These are phyloP conservation scores for Prionailurus viverrinus DNA, from an alignment of 2,113 vertebrate species.

Conservation along the genomic window DNA sequence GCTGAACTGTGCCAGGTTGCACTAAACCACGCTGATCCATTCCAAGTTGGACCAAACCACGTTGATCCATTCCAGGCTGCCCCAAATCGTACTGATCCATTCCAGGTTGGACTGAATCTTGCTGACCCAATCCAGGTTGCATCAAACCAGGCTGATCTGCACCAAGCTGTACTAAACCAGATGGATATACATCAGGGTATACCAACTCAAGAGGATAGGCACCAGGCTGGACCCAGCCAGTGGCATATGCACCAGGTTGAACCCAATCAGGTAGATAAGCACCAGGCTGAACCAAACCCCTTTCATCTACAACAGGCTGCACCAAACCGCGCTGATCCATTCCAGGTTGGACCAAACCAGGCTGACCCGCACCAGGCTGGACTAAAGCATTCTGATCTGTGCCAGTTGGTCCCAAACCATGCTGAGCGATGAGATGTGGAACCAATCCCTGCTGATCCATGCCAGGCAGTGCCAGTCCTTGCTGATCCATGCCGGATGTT, in stretches of 20 bases:
- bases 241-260: not conserved
- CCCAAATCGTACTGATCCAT: accelerated
- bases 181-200: accelerated
- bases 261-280: not conserved
- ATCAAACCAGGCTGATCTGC: not conserved
- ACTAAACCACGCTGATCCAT: not conserved
- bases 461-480: not conserved
- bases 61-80: accelerated
- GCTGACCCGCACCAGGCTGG: not conserved
- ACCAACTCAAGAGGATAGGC: not conserved
- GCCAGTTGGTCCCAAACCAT: not conserved
- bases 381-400: not conserved
- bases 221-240: not conserved
- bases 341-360: not conserved
- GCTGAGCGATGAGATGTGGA: not conserved
- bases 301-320: accelerated
- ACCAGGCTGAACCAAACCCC: not conserved
- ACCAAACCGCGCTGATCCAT: not conserved
- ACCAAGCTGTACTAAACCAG: not conserved
- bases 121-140: too few species aligned
- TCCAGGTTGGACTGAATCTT: accelerated
- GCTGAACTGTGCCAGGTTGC: not conserved
- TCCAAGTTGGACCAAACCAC: not conserved
- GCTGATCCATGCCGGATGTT: not conserved
- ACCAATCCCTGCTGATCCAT: not conserved